A percentile compares a stretch with the other conserved stretches of the same genome.
phyloP scores from a whole-genome alignment of 92 coral and sea anemone species.

The Zoanthus gigantus region DNA sequence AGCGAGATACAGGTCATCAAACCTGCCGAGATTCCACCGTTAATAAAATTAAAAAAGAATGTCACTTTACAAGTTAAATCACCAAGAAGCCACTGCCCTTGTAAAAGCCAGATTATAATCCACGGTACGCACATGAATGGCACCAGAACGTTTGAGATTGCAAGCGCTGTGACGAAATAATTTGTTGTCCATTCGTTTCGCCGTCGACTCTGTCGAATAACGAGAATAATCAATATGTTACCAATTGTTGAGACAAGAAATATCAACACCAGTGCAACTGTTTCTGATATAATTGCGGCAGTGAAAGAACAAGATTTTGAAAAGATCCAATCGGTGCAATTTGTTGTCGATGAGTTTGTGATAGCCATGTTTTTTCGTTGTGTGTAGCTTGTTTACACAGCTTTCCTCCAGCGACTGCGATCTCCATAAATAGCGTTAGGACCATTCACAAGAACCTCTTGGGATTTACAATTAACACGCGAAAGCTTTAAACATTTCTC shows the following conservation, averaged over 20 bases:
- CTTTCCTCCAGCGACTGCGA: not conserved
- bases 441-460: constrained; percentile 19
- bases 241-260: constrained; percentile 80
- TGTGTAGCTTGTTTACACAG: constrained; percentile 15
- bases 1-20: constrained; percentile 91
- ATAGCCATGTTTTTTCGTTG: constrained; percentile 30
- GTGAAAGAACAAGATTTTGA: constrained; percentile 9
- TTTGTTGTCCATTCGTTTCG: constrained; percentile 99
- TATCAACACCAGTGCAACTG: constrained; percentile 65
- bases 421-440: constrained; percentile 27
- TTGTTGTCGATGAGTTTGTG: constrained; percentile 19
- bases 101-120: constrained; percentile 73
- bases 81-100: constrained; percentile 79
- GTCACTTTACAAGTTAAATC: constrained; percentile 81
- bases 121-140: constrained; percentile 82
- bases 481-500: not conserved
- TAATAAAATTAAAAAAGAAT: constrained; percentile 85
- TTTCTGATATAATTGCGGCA: constrained; percentile 53
- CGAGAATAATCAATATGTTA: constrained; percentile 81
- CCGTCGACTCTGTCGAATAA: constrained; percentile 86
- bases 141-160: constrained; percentile 80
- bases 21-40: constrained; percentile 88
- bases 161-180: constrained; percentile 90
- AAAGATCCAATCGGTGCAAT: not conserved
- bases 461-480: constrained; percentile 21